Evolutionary conservation across 2,113 vertebrate species (phyloP).

Genomic region (Toxotes jaculatrix): DNA sequence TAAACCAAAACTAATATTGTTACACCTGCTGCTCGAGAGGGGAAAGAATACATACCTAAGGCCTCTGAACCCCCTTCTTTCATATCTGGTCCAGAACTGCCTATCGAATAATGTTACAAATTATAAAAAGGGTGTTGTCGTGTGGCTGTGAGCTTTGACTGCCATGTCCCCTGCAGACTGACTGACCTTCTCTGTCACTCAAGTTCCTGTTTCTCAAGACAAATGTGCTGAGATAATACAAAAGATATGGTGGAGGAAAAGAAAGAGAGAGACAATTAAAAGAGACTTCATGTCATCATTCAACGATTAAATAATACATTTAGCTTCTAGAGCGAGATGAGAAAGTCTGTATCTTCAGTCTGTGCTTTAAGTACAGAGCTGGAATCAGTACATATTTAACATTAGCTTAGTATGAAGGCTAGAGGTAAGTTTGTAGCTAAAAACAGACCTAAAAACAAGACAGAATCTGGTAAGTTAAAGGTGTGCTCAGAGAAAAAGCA

Average conservation of each 20-base stretch:
- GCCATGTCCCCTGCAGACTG: constrained; percentile 13
- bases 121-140: constrained; percentile 7
- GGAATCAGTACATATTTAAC: too few relatives aligned
- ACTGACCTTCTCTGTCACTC: constrained; percentile 30
- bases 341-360: too few relatives aligned
- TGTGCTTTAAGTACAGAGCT: too few relatives aligned
- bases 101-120: constrained; percentile 43
- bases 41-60: constrained; percentile 52
- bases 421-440: too few relatives aligned
- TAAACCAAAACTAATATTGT: constrained; percentile 83
- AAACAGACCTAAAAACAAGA: too few relatives aligned
- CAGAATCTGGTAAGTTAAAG: too few relatives aligned
- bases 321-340: too few relatives aligned
- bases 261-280: background rate
- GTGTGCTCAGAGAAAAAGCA: too few relatives aligned
- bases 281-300: too few relatives aligned
- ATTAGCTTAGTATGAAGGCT: too few relatives aligned
- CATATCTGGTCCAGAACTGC: constrained; percentile 39
- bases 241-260: background rate
- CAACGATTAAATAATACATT: too few relatives aligned
- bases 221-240: constrained; percentile 13
- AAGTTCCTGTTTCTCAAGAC: constrained; percentile 29
- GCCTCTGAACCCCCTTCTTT: constrained; percentile 35
- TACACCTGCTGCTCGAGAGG: constrained; percentile 74
- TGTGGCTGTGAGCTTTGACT: background rate